Percentiles rank a stretch among this genome's conserved stretches.
Conservation (phyloP, 2,113 vertebrate genomes). For the Psittacus erithacus region DNA sequence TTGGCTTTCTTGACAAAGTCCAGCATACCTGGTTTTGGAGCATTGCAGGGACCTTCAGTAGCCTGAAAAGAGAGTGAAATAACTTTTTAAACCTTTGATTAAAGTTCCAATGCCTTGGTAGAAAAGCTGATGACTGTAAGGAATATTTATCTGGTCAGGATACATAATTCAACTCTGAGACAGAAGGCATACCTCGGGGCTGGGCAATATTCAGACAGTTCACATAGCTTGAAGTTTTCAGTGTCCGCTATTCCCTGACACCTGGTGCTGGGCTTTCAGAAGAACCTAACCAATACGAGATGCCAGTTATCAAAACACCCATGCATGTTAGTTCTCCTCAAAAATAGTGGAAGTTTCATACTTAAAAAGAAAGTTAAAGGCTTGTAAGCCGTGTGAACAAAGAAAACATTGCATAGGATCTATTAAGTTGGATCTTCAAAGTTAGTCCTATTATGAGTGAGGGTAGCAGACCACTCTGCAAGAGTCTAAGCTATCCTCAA, state of each 20-base stretch:
- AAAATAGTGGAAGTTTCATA: neutral
- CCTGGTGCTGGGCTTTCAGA: neutral
- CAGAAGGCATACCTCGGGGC: neutral
- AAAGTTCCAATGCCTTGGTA: neutral
- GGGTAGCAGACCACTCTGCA: neutral
- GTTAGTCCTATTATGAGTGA: neutral
- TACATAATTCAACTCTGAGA: neutral
- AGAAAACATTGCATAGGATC: neutral
- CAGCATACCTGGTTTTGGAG: conserved; percentile 87
- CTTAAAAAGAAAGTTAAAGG: neutral
- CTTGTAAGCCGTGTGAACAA: neutral
- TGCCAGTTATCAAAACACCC: neutral
- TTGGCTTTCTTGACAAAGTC: conserved; percentile 92
- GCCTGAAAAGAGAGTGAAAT: conserved; percentile 73
- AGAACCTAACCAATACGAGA: neutral
- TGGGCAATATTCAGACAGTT: neutral
- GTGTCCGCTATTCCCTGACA: neutral
- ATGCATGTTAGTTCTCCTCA: neutral
- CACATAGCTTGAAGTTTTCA: neutral
- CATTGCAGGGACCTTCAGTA: conserved; percentile 86
- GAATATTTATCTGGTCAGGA: neutral
- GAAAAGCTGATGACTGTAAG: neutral
- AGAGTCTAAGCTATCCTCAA: neutral
- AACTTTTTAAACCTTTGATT: neutral
- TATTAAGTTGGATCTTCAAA: neutral